Evolutionary conservation across 2,888 invertebrate genomes (phyloP), one percentile per base, ranked within the genome.

Genomic region (Lampropteryx suffumata): DNA sequence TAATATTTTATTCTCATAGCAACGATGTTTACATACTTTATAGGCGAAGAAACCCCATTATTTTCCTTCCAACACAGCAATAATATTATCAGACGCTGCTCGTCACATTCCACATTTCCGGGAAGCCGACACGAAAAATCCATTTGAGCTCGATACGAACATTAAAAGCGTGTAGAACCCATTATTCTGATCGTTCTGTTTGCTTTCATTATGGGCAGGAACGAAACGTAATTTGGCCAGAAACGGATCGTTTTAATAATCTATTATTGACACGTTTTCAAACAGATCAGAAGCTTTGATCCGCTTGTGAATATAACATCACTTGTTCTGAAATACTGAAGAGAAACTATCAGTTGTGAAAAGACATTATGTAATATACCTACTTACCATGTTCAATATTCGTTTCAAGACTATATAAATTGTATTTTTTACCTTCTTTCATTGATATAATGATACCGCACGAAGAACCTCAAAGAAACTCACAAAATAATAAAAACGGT

Each of bases 111-210:
- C 37, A 39, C 47, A 43, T 53, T 55, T 55, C 55, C 59, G 27
- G 47, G 11, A 50, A 39, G 44, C 17, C 36, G 40, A 62, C 61
- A 62, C 41, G 61, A 51, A 59, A 62, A 62, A 52, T 42, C 61
- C 59, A 62, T 62, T 61, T 56, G 35, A 53, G 44, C 24, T 17
- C 55, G 32, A 49, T 53, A 45, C 37, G 28, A 37, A 39, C 48
- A 48, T 44, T 39, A 48, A 35, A 30, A 40, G 28, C 37, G 46
- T 48, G 44, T 45, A 41, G 53, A 45, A 47, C 47, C 49, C 47
- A 44, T 51, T 55, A 51, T 51, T 48, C 50, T 46, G 50, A 37
- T 33, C 51, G 53, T 47, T 57, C 39, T 49, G 55, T 57, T 52
- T 55, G 41, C 53, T 60, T 55, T 57, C 53, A 53, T 55, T 56